Conservation (phyloP, 1,140 invertebrate species). For the Coboldia fuscipes region DNA sequence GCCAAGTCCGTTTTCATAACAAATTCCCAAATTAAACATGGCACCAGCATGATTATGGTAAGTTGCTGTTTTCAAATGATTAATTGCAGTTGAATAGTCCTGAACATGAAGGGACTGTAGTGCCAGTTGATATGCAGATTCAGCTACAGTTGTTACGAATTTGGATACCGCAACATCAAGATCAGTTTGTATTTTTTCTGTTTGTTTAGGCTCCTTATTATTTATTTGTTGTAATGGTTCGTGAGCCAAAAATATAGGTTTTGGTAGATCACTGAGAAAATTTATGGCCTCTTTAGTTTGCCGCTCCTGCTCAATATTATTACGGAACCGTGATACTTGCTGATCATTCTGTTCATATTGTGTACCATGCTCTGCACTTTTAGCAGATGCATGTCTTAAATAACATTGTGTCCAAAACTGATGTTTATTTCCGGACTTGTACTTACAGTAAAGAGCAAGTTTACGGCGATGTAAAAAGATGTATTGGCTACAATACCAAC, state of each 20-base stretch:
- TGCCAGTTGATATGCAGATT: conserved; percentile 19
- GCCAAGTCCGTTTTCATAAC: conserved; percentile 36
- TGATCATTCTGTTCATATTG: too few relatives aligned
- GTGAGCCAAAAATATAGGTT: neutral
- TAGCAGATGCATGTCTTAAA: neutral
- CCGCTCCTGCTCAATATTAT: too few relatives aligned
- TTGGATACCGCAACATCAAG: neutral
- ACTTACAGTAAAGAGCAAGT: neutral
- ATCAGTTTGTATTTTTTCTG: neutral
- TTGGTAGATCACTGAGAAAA: too few relatives aligned
- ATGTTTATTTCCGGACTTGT: neutral
- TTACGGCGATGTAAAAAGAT: conserved; percentile 15
- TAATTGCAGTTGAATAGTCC: conserved; percentile 18
- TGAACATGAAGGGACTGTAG: conserved; percentile 18
- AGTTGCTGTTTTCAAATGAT: conserved; percentile 26
- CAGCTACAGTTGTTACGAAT: conserved; percentile 8
- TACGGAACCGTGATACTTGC: too few relatives aligned
- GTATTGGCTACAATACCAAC: conserved; percentile 25
- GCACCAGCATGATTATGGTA: conserved; percentile 29
- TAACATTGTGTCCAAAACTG: neutral
- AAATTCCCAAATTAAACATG: conserved; percentile 35
- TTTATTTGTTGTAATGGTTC: neutral
- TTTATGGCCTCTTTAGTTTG: too few relatives aligned
- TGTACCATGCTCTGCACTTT: neutral
- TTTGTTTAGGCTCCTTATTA: neutral